These are phyloP conservation scores for Heliangelus exortis DNA, from an alignment of 2,797 vertebrate genomes.

Conservation along the genomic window DNA sequence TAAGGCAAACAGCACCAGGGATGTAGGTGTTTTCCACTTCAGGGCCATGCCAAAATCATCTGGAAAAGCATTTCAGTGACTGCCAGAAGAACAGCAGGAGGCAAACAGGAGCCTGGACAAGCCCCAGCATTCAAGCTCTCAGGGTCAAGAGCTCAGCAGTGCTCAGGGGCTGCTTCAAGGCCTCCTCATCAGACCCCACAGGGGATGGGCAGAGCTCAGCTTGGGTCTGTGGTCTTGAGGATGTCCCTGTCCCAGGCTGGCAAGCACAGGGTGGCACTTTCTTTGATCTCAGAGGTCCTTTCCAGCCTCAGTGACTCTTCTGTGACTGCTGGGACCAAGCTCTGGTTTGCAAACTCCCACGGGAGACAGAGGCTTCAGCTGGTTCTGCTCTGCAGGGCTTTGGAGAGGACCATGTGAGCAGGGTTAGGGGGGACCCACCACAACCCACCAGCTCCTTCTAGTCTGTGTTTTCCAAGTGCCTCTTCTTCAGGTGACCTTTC, in stretches of 20 bases:
- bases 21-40: background rate
- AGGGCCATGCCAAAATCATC: background rate
- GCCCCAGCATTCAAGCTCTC: background rate
- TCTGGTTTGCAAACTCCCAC: background rate
- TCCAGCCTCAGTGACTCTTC: too few species aligned
- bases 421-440: background rate
- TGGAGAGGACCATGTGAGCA: background rate
- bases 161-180: background rate
- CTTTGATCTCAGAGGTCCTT: too few species aligned
- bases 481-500: background rate
- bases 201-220: background rate
- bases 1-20: background rate
- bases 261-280: background rate
- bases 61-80: background rate
- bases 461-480: background rate
- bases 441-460: background rate
- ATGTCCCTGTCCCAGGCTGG: background rate
- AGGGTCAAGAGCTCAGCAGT: background rate
- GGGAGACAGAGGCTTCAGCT: background rate
- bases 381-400: background rate
- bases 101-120: background rate
- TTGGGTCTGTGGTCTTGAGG: background rate
- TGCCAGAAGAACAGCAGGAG: background rate
- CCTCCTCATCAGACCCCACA: background rate
- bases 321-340: background rate